Evolutionary conservation across 2,888 invertebrate genomes (phyloP).

Genomic region (Serripes groenlandicus): DNA sequence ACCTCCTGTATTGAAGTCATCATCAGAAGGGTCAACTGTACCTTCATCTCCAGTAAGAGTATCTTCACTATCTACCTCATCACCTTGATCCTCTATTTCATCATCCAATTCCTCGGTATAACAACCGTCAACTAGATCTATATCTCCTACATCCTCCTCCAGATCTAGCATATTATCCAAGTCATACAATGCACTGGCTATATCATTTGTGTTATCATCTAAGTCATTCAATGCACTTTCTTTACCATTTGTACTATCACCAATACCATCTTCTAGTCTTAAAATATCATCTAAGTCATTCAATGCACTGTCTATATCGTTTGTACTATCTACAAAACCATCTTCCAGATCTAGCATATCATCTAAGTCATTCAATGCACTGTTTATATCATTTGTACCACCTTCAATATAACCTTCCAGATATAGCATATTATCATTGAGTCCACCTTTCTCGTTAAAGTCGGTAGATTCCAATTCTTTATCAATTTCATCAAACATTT

Average conservation of each 20-base stretch:
- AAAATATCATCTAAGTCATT: slow-evolving; percentile 1
- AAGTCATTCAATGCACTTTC: not conserved
- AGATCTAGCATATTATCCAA: not conserved
- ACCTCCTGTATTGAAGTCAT: slow-evolving; percentile 1
- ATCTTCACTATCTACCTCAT: slow-evolving; percentile 17
- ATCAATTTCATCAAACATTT: not conserved
- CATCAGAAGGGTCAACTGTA: not conserved
- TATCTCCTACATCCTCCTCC: not conserved
- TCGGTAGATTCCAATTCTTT: not conserved
- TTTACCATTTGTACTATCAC: not conserved
- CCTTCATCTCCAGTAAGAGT: slow-evolving; percentile 17
- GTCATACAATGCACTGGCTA: not conserved
- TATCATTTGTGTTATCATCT: not conserved
- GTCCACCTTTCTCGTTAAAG: no score
- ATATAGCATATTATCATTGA: no score
- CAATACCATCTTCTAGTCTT: not conserved
- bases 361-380: slow-evolving; percentile 11
- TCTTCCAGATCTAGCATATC: slow-evolving; percentile 11
- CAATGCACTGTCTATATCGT: slow-evolving; percentile 3
- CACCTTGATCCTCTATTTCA: not conserved
- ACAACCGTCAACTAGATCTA: not conserved
- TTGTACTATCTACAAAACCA: not conserved
- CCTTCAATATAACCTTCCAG: slow-evolving; percentile 13
- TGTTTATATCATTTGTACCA: slow-evolving; percentile 4
- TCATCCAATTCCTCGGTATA: not conserved